Base-by-base conservation (phyloP, 2,113 vertebrate genomes). In the Limnothrissa miodon region DNA sequence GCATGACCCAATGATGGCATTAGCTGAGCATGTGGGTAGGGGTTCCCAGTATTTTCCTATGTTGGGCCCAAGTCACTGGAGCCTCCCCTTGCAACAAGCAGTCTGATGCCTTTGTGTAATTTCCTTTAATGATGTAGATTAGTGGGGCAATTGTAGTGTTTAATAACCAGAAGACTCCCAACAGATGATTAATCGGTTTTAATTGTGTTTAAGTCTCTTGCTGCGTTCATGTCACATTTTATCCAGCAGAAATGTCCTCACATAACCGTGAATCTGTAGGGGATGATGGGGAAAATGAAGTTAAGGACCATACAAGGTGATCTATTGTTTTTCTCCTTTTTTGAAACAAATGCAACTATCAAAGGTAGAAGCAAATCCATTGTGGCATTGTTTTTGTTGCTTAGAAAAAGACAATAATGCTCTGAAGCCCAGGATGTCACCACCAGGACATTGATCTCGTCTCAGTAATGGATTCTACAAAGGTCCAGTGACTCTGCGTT, bases 41-140 rank as follows among this genome's bases (percentile, higher is more conserved):
- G n/a, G 59, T 29, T 66, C 25, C 25, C 2, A 66, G 66, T n/a
- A n/a, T n/a, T n/a, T n/a, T n/a, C n/a, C n/a, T n/a, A n/a, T n/a
- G n/a, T 15, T 29, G 4, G 13, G 66, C 29, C 66, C 33, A 11
- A 74, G 66, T 36, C 66, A 36, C 66, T 74, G 29, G 66, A 10
- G 29, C 33, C 66, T 74, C 36, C 66, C 66, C 66, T 13, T 36
- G 66, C 66, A 74, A 74, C 36, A 36, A 74, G 66, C 29, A 74
- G 66, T 33, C 29, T 74, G 66, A 74, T 74, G 66, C 66, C 17
- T 74, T 74, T 36, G 66, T 74, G 66, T 74, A 74, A 74, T 74
- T 74, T 74, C 29, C 10, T 74, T 74, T 74, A 74, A 74, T 74
- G 66, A 74, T 74, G 66, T 36, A 74, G 66, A 74, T 74, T 74